Evolutionary conservation across 2,113 vertebrate genomes (phyloP), one percentile per base, ranked within the genome.

Genomic region (Podarcis raffonei): DNA sequence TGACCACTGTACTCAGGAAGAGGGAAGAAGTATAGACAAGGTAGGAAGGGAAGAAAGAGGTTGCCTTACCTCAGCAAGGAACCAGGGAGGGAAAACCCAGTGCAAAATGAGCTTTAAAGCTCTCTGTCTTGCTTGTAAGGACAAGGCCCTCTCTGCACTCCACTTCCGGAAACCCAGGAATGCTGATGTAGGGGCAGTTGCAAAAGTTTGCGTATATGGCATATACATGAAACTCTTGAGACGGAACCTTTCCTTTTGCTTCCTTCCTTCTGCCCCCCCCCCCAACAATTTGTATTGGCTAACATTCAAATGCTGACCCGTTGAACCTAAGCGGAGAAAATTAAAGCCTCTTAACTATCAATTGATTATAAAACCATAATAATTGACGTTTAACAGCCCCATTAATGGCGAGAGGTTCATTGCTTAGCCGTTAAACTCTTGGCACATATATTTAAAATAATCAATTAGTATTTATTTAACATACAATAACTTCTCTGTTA

Each of bases 391-490:
- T 89, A 95, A 94, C 93, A 93, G 91, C 93, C 87, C 87, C 0
- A 0, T 92, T 96, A 95, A 94, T 92, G 93, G 88, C 85, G 89
- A 92, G 86, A 90, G 94, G 94, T 94, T 95, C 94, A 94, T 94
- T 95, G 93, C 92, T 90, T 90, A 90, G 94, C 93, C 91, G 92
- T 96, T 96, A 96, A 83, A 95, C 94, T 91, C 94, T 92, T 92
- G 91, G 92, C 0, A 89, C 91, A 91, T 92, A 95, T 93, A 95
- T 94, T 93, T 95, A 87, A 95, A 95, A 95, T 94, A 96, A 96
- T 96, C 95, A 95, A 96, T 96, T 96, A 96, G 94, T 95, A 95
- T 96, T 96, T 96, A 96, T 95, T 96, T 96, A 96, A 93, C 93
- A 94, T 95, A 94, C 93, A 95, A 94, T 94, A 94, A 94, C 90